Percentiles rank a stretch among this genome's conserved stretches.
phyloP scores from a whole-genome alignment of 1,140 invertebrate species.

The Tetragonula clypearis region DNA sequence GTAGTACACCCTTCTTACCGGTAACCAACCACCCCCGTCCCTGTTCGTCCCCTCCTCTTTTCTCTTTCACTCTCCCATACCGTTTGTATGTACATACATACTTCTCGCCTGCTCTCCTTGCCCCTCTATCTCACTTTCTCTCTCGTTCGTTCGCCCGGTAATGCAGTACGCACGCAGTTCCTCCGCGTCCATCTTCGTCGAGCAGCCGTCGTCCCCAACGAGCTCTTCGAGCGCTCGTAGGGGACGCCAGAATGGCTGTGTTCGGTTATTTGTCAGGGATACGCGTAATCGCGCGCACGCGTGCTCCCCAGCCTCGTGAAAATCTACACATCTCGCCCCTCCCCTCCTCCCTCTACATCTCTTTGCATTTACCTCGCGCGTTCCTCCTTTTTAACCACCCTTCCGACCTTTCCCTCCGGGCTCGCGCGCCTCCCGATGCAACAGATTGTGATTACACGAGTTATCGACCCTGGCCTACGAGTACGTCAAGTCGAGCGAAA shows the following conservation, averaged over 20 bases:
- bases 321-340: not conserved
- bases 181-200: not conserved
- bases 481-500: not conserved
- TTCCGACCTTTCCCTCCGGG: not conserved
- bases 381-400: constrained; percentile 11
- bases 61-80: not conserved
- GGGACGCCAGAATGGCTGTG: constrained; percentile 53
- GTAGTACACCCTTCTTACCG: constrained; percentile 46
- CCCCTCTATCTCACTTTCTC: not conserved
- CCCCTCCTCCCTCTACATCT: not conserved
- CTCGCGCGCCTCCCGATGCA: not conserved
- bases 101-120: not conserved
- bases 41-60: not conserved
- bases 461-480: not conserved
- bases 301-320: constrained; percentile 3
- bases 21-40: constrained; percentile 3
- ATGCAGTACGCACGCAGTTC: too few relatives aligned
- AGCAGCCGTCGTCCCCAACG: constrained; percentile 10
- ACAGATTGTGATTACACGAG: constrained; percentile 16
- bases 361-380: constrained; percentile 8
- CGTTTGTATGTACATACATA: not conserved
- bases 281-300: constrained; percentile 47
- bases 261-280: constrained; percentile 63
- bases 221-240: constrained; percentile 1
- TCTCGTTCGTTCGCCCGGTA: too few relatives aligned